A percentile compares a stretch with the other conserved stretches of the same genome.
These are phyloP conservation scores for Diorhabda elongata DNA, from an alignment of 1,140 invertebrate species.

Conservation along the genomic window DNA sequence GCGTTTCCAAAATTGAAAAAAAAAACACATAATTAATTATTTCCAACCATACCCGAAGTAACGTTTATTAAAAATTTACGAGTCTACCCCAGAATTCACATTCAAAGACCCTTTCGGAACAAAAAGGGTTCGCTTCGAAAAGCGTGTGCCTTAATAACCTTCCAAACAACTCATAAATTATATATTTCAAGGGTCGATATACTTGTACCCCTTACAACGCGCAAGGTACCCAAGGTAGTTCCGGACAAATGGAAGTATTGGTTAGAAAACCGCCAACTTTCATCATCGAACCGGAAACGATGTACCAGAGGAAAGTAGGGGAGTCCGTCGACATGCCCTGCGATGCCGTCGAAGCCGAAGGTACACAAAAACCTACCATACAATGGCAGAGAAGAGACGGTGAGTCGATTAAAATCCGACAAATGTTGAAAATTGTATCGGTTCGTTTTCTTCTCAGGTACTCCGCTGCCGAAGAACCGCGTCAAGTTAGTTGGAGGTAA, in stretches of 20 bases:
- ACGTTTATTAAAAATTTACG: too few relatives aligned
- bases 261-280: conserved; percentile 87
- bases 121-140: too few relatives aligned
- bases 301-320: conserved; percentile 84
- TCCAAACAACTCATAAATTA: too few relatives aligned
- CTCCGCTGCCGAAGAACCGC: conserved; percentile 73
- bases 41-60: too few relatives aligned
- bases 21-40: too few relatives aligned
- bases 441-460: conserved; percentile 43
- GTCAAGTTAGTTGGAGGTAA: conserved; percentile 78
- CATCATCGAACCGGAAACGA: conserved; percentile 74
- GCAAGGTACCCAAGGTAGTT: conserved; percentile 87
- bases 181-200: conserved; percentile 61
- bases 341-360: conserved; percentile 83
- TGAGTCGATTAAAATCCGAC: neutral
- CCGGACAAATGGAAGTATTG: conserved; percentile 91
- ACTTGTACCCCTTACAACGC: conserved; percentile 93
- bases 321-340: conserved; percentile 91
- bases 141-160: too few relatives aligned
- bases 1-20: too few relatives aligned
- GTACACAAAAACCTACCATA: conserved; percentile 84
- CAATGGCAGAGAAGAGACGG: conserved; percentile 85
- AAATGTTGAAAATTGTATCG: too few relatives aligned
- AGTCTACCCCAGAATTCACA: too few relatives aligned
- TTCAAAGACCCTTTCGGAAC: too few relatives aligned